Evolutionary conservation across 2,797 vertebrate species (phyloP).

Genomic region (Rhinella marina): DNA sequence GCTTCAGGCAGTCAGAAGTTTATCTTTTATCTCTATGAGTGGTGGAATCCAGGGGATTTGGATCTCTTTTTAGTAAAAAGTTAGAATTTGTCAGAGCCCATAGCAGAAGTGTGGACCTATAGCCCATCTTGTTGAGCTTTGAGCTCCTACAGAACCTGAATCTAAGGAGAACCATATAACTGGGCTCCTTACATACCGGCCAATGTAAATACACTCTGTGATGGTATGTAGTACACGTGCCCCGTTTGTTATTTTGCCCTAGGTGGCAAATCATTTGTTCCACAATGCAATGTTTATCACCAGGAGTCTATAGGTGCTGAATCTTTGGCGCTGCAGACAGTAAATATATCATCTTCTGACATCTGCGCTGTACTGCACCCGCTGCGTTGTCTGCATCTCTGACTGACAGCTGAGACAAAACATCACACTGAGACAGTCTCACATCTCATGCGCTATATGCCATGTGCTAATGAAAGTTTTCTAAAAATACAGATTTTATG

Average conservation of each 20-base stretch:
- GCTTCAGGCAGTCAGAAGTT: too few species aligned
- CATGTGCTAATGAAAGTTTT: conserved; percentile 38
- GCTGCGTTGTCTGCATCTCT: neutral
- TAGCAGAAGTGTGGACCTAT: too few species aligned
- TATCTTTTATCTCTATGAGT: too few species aligned
- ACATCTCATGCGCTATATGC: neutral
- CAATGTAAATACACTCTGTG: neutral
- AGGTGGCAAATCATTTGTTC: neutral
- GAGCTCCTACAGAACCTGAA: too few species aligned
- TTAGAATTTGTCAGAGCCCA: too few species aligned
- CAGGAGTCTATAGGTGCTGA: neutral
- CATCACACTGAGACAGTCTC: neutral
- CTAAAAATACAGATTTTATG: conserved; percentile 28
- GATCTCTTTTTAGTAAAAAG: too few species aligned
- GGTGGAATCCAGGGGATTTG: too few species aligned
- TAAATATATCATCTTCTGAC: neutral
- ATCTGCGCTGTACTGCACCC: neutral
- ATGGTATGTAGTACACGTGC: neutral
- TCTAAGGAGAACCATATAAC: too few species aligned
- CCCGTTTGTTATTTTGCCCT: too few species aligned
- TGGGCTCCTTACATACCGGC: too few species aligned
- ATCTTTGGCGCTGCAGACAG: neutral
- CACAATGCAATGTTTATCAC: neutral
- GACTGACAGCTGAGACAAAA: neutral
- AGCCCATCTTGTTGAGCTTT: too few species aligned